Evolutionary conservation across 2,113 vertebrate genomes (phyloP).

Genomic region (Prinia subflava): DNA sequence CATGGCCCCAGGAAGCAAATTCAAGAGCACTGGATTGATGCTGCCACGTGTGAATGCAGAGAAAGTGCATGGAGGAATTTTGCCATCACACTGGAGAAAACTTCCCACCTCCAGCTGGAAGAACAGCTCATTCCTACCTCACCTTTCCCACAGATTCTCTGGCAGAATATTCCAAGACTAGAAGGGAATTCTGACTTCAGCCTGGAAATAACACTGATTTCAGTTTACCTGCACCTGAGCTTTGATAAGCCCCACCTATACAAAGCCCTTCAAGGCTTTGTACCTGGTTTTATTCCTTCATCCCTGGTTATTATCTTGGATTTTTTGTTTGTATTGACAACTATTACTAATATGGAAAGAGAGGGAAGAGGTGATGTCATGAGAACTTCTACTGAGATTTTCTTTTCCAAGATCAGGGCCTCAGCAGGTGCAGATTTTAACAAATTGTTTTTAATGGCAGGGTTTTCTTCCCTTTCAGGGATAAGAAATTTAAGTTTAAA

Average conservation of each 20-base stretch:
- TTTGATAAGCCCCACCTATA: neutral
- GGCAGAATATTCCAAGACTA: neutral
- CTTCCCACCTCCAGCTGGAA: slow-evolving; percentile 51
- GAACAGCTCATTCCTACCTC: neutral
- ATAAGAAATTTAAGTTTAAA: neutral
- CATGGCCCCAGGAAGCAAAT: slow-evolving; percentile 66
- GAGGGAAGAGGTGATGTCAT: neutral
- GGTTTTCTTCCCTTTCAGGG: neutral
- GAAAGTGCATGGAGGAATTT: slow-evolving; percentile 71
- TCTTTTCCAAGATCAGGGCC: neutral
- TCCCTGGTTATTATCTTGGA: neutral
- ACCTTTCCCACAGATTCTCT: neutral
- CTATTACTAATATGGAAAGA: neutral
- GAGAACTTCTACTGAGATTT: neutral
- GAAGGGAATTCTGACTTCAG: neutral
- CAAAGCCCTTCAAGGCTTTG: neutral
- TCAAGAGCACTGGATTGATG: slow-evolving; percentile 30
- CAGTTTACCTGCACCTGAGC: neutral
- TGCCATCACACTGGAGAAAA: slow-evolving; percentile 70
- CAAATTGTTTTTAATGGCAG: neutral
- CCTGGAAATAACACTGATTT: neutral
- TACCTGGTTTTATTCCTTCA: neutral
- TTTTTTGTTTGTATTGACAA: neutral
- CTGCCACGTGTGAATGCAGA: slow-evolving; percentile 69
- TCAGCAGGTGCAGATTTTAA: neutral